Conservation (phyloP, 2,797 vertebrate genomes). For the Rhabdomys pumilio region DNA sequence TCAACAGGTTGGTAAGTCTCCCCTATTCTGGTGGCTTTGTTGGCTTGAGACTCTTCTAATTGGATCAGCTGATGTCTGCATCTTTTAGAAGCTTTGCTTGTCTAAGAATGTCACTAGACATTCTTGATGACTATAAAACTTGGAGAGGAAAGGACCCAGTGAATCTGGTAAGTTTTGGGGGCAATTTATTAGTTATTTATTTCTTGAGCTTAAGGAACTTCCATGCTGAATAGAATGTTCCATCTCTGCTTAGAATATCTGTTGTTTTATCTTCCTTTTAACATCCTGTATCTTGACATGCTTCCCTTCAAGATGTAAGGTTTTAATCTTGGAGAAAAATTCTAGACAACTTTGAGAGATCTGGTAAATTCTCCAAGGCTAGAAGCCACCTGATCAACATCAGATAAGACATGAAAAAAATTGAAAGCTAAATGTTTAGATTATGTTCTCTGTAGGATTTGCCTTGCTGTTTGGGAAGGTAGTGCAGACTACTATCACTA, state of each 20-base stretch:
- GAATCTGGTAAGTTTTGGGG: background rate
- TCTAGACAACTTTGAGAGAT: background rate
- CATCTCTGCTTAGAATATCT: background rate
- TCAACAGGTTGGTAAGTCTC: too few relatives aligned
- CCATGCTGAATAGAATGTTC: background rate
- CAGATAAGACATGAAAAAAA: background rate
- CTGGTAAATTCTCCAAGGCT: background rate
- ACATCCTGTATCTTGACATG: background rate
- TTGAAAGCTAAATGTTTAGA: background rate
- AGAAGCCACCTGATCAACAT: background rate
- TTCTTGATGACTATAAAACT: background rate
- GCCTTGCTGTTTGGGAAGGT: background rate
- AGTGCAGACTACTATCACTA: background rate
- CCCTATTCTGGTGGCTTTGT: background rate
- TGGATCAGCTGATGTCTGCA: background rate
- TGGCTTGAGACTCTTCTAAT: background rate
- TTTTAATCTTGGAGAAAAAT: background rate
- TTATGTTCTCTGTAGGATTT: background rate
- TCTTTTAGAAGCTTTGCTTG: background rate
- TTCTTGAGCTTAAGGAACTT: background rate
- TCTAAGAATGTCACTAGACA: background rate
- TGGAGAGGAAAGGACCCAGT: background rate
- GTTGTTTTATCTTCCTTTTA: background rate
- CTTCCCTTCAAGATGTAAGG: background rate
- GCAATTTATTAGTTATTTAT: background rate